Evolutionary conservation across 2,888 invertebrate species (phyloP), one percentile per base, ranked within the genome.

Genomic region (Ditylenchus weischeri): DNA sequence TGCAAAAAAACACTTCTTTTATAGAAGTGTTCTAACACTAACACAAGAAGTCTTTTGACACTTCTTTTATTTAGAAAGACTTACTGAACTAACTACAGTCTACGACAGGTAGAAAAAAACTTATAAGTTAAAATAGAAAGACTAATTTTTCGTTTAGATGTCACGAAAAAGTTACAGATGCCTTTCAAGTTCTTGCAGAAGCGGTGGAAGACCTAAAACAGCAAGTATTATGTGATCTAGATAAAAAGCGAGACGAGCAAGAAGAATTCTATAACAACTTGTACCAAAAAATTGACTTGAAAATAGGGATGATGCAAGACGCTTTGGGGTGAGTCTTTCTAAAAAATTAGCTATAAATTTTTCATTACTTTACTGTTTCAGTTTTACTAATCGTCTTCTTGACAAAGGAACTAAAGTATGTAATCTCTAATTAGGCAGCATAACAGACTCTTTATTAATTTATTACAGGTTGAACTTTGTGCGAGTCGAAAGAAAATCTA

Each of bases 401-500:
- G 72, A 71, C 6, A 71, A 76, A 48, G 75, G 75, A 11, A 79
- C 75, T 36, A 76, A 75, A 8, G 62, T 43, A 43, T 10, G 43
- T 43, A 43, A 43, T 29, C 29, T 29, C 29, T 29, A 6, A 43
- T 43, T 43, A 8, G 11, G 5, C 43, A 43, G 43, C 15, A 38
- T 43, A 13, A 43, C 43, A 1, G 43, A 10, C 15, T 43, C 15
- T 43, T 15, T 43, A 15, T n/a, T n/a, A n/a, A n/a, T 43, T 43
- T 13, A 2, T 8, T 43, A 43, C 15, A 43, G 43, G 43, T 76
- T 58, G 78, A 79, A 57, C 54, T 79, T 54, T 68, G 79, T 18
- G 75, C 75, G 11, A 78, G 76, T 49, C 66, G 78, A 4, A 72
- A 72, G 57, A 79, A 78, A 66, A 76, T 79, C 21, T 69, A 76